These are phyloP conservation scores for Stenurella melanura DNA, from an alignment of 2,888 invertebrate species.

Conservation along the genomic window DNA sequence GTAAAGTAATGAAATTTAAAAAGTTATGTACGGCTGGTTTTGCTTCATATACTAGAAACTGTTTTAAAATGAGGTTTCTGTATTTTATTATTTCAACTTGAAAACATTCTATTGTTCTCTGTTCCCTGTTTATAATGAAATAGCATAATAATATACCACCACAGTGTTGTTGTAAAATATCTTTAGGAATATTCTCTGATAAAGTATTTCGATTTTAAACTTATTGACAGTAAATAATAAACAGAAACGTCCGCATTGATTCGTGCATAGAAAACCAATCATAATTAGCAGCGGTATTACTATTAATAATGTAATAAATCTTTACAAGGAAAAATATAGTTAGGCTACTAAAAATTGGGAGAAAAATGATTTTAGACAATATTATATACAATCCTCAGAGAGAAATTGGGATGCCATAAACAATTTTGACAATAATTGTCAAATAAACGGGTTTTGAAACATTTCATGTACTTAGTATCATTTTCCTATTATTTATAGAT, in stretches of 20 bases:
- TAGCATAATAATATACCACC: neutral
- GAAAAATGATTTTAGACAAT: too few species aligned
- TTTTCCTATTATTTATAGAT: too few species aligned
- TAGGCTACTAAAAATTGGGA: too few species aligned
- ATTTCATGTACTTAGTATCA: too few species aligned
- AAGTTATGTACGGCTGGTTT: neutral
- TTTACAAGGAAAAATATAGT: too few species aligned
- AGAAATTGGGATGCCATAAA: too few species aligned
- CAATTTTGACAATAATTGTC: too few species aligned
- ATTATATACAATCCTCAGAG: too few species aligned
- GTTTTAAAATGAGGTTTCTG: neutral
- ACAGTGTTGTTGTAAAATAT: neutral
- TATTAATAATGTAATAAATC: too few species aligned
- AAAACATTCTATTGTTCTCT: neutral
- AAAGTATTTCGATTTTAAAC: neutral
- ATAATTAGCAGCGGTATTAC: too few species aligned
- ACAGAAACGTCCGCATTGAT: neutral
- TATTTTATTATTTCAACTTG: neutral
- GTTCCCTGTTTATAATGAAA: neutral
- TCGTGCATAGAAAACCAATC: neutral
- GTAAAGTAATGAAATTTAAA: neutral
- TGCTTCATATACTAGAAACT: neutral
- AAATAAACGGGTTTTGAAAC: too few species aligned
- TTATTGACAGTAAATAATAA: neutral
- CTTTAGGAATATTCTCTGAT: neutral